phyloP scores from a whole-genome alignment of 2,888 invertebrate species.

The Allacma fusca region DNA sequence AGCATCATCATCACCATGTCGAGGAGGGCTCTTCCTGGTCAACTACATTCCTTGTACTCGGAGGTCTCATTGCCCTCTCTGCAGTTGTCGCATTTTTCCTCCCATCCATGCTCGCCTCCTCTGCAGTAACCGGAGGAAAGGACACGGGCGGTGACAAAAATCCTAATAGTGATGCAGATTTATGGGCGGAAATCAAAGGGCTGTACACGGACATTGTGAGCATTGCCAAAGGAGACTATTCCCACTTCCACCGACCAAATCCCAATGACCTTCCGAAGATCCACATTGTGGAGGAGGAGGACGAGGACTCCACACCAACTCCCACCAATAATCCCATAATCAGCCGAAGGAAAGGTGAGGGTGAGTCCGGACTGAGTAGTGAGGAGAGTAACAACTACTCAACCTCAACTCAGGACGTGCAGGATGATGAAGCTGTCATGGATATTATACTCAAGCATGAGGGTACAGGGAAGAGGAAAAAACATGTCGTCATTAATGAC shows the following conservation, averaged over 20 bases:
- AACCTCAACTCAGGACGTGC: neutral
- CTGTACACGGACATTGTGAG: conserved; percentile 57
- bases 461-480: neutral
- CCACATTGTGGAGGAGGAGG: conserved; percentile 48
- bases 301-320: conserved; percentile 18
- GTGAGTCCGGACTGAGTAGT: neutral
- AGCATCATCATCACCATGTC: conserved; percentile 7
- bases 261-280: conserved; percentile 39
- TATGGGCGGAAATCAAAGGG: conserved; percentile 60
- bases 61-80: conserved; percentile 57
- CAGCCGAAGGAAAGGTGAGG: neutral
- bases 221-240: conserved; percentile 56
- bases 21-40: conserved; percentile 50
- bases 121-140: conserved; percentile 46
- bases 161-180: conserved; percentile 45
- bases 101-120: conserved; percentile 49
- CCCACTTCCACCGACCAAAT: conserved; percentile 36
- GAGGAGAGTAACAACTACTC: neutral
- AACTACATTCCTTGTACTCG: conserved; percentile 57
- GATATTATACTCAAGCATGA: neutral
- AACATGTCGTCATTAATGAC: conserved; percentile 18
- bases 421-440: conserved; percentile 29
- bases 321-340: neutral
- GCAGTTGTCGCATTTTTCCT: conserved; percentile 56
- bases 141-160: conserved; percentile 50